Base-by-base conservation (phyloP, 92 coral and sea anemone genomes). In the Zoanthus gigantus region DNA sequence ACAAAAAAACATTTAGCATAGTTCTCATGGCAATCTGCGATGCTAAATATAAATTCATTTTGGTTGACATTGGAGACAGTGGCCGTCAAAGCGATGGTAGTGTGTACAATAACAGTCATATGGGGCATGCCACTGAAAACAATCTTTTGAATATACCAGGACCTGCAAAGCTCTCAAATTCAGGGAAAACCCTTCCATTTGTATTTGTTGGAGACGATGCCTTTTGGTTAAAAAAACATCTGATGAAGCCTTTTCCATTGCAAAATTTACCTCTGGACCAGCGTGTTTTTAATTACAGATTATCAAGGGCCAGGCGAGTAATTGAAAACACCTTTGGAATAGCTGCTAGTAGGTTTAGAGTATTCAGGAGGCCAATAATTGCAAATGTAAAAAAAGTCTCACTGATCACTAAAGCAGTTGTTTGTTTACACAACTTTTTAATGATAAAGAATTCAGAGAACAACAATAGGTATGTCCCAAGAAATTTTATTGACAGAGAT, bases 311-410 rank as follows among this genome's bases (percentile, higher is more conserved):
- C 29, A 71, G 52, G 52, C 76, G 76, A 71, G 76, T 71, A 34
- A 71, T 88, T 83, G 84, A 88, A 88, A 88, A 88, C 56, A 88
- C 88, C 71, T 88, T 82, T 56, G 88, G 88, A 30, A 82, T 88
- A 58, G 83, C 83, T 18, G 86, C 88, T 34, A 81, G 82, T 30
- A 82, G 88, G 77, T 88, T 79, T 16, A 72, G 91, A 53, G 78
- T 82, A 31, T 74, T 82, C 47, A 72, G 87, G 48, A 77, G 82
- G 17, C 91, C 88, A 80, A 75, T 72, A 50, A 85, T 78, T 60
- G 91, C 88, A n/a, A 68, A 57, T 68, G 80, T 83, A 32, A 79
- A 88, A 52, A 69, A 63, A 23, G 91, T 71, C 4, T 76, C 78
- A 9, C 60, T 15, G 46, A 18, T 81, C 54, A 83, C 88, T 42